Percentiles rank a stretch among this genome's conserved stretches.
These are phyloP conservation scores for Synergus laeviventris DNA, from an alignment of 2,888 invertebrate genomes.

Conservation along the genomic window DNA sequence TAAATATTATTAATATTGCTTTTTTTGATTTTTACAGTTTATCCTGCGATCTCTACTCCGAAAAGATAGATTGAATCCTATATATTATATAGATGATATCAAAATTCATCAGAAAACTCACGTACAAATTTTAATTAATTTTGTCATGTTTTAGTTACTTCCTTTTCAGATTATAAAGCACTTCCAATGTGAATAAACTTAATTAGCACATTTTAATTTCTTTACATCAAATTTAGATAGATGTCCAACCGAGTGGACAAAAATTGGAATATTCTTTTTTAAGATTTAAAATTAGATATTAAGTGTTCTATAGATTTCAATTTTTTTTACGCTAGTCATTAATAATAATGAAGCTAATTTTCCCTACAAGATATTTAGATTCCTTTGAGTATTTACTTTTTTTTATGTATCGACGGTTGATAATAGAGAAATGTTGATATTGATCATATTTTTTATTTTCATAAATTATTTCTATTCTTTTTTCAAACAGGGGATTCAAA, in stretches of 20 bases:
- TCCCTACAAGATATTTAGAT: not conserved
- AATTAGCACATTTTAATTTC: not conserved
- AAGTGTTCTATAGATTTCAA: not conserved
- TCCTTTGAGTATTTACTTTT: not conserved
- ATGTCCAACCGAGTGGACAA: not conserved
- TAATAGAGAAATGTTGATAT: not conserved
- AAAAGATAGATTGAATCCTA: not conserved
- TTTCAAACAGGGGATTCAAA: not conserved
- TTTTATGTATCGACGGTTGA: not conserved
- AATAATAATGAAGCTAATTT: not conserved
- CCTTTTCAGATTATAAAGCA: not conserved
- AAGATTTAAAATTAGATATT: not conserved
- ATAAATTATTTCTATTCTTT: not conserved
- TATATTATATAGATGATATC: not conserved
- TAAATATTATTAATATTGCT: not conserved
- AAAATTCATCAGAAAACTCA: not conserved
- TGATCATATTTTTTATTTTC: not conserved
- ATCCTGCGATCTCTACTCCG: not conserved
- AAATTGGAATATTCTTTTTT: not conserved
- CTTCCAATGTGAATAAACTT: not conserved
- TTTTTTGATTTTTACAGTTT: not conserved
- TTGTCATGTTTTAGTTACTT: not conserved
- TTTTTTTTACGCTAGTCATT: not conserved
- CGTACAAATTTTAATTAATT: slow-evolving; percentile 17
- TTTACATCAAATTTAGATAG: not conserved